Percentiles rank a stretch among this genome's conserved stretches.
phyloP scores from a whole-genome alignment of 2,797 vertebrate genomes.

The Parauchenoglanis ngamensis region DNA sequence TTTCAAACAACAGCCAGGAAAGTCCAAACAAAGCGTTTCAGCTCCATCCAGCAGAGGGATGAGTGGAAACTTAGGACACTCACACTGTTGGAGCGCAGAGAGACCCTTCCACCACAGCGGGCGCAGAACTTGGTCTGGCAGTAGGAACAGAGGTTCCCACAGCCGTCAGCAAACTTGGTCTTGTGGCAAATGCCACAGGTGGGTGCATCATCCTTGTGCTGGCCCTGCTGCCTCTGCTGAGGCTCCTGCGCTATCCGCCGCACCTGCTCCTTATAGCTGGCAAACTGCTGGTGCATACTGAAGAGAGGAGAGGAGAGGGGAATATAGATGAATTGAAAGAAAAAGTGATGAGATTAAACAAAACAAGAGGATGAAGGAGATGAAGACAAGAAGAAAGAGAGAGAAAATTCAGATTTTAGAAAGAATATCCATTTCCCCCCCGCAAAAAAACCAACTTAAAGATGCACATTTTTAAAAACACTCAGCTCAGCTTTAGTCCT shows the following conservation, averaged over 20 bases:
- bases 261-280: conserved; percentile 96
- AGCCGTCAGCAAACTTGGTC: conserved; percentile 98
- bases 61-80: conserved; percentile 60
- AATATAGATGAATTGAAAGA: background rate
- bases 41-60: background rate
- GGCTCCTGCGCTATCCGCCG: conserved; percentile 82
- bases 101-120: conserved; percentile 93
- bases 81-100: conserved; percentile 93
- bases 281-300: conserved; percentile 95
- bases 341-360: background rate
- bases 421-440: background rate
- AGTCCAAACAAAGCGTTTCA: background rate
- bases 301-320: conserved; percentile 9
- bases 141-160: conserved; percentile 95
- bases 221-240: conserved; percentile 82
- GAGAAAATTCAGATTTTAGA: background rate
- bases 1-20: background rate
- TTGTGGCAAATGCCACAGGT: conserved; percentile 97
- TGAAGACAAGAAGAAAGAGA: background rate
- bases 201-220: conserved; percentile 93
- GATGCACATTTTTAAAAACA: background rate
- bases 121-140: conserved; percentile 98
- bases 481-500: background rate
- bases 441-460: background rate
- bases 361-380: background rate